Evolutionary conservation across 2,113 vertebrate species (phyloP), one percentile per base, ranked within the genome.

Genomic region (Limanda limanda): DNA sequence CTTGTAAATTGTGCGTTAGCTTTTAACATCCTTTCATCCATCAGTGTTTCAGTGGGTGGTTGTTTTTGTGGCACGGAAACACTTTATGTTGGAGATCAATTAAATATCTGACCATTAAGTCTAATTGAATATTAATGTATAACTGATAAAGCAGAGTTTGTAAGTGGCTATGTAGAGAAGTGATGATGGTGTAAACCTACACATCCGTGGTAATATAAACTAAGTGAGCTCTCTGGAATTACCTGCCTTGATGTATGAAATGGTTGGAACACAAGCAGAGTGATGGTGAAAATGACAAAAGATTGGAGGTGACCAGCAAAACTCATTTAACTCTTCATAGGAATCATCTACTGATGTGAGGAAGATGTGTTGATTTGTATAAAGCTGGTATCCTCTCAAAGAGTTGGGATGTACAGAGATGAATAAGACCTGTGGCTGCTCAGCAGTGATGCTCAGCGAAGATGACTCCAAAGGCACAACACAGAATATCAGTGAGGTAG

Each of bases 101-200:
- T n/a, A 68, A 67, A 71, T 23, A 77, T 73, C 24, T 63, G 74
- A 74, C 6, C 20, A 55, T 68, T 40, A 63, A 12, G 25, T 57
- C 60, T 74, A 18, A 81, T 69, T 11, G 2, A 48, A 63, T 73
- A 55, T 58, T 60, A 51, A 66, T 54, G 40, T 42, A 11, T 3
- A 42, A 13, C 40, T 42, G 40, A 37, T 37, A 37, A 1, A 42
- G 40, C 40, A 42, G 40, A 11, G 40, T 42, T 12, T 12, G 15
- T 61, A 17, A 52, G 58, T 61, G 18, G 31, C 55, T 23, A 55
- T 37, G 56, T 12, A 21, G 24, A 27, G 31, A 31, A 31, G 31
- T 31, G 31, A 52, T 35, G 40, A 76, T 8, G 69, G 17, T 27
- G 42, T 68, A 73, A 79, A 35, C 64, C 23, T 67, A 18, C 45